Base-by-base conservation (phyloP, 2,888 invertebrate genomes). In the Chymomyza procnemis region DNA sequence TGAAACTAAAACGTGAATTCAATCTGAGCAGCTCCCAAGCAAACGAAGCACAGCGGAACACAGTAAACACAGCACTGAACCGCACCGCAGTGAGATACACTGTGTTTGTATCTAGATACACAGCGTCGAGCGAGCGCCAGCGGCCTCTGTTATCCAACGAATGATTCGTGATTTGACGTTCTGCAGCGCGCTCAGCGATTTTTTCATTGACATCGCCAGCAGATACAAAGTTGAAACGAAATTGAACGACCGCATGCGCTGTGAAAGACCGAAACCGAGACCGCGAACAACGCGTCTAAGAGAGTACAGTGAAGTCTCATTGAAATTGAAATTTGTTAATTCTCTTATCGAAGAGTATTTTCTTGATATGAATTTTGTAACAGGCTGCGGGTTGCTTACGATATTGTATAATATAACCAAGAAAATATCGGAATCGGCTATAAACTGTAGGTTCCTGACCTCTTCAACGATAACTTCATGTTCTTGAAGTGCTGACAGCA, bases 81-180 rank as follows among this genome's bases (percentile, higher is more conserved):
- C 68, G 64, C 66, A 69, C 68, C 61, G 64, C 48, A 50, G 48
- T 62, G 41, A 48, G 61, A 67, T 41, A 41, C 34, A 41, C 34
- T 41, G 34, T 41, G 12, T 41, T 41, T 41, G 34, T 50, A 50
- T 16, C 30, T 16, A 70, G 56, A 71, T 71, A 64, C 57, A 60
- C 50, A 52, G 61, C 64, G 68, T 66, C 71, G 66, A 71, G 69
- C 64, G 63, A 59, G 22, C 71, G 75, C 72, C 73, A 75, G 60
- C 75, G 79, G 73, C 71, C 73, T 18, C 67, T 73, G 72, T 69
- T 74, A 80, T 79, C 85, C 87, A 78, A 80, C 80, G 77, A 41
- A 41, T 41, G 85, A 80, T 76, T 81, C 79, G 78, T 83, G 76
- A 79, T 78, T 76, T 79, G 71, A 78, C 82, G 74, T 73, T 75